phyloP scores from a whole-genome alignment of 2,888 invertebrate genomes.

The Periphyllus acericola region DNA sequence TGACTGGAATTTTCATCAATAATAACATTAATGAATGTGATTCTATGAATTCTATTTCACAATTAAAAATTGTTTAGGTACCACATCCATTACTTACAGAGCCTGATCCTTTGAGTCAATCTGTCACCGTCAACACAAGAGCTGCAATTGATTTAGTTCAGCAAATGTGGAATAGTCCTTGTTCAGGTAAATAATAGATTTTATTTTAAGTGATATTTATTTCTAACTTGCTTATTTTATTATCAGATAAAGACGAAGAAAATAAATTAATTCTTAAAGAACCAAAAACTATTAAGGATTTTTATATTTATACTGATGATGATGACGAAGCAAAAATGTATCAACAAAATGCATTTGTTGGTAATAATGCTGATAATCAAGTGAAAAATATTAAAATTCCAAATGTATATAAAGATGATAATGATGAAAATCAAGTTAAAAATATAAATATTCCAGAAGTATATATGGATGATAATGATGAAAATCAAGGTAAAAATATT shows the following conservation, averaged over 20 bases:
- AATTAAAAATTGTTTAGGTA: slow-evolving; percentile 3
- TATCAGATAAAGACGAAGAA: slow-evolving; percentile 9
- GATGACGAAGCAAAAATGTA: background rate
- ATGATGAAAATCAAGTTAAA: background rate
- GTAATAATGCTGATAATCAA: background rate
- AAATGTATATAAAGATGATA: background rate
- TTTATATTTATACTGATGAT: slow-evolving; percentile 49
- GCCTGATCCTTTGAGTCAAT: slow-evolving; percentile 45
- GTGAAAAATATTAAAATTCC: background rate
- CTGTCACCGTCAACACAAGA: slow-evolving; percentile 75
- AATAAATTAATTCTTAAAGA: background rate
- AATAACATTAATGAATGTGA: too few relatives aligned
- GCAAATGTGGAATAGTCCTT: slow-evolving; percentile 70
- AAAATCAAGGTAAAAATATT: background rate
- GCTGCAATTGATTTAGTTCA: slow-evolving; percentile 76
- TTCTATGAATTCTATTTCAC: too few relatives aligned
- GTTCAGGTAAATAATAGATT: slow-evolving; percentile 32
- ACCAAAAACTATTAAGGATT: background rate
- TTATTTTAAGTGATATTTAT: background rate
- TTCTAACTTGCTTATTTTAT: background rate
- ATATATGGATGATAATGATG: background rate
- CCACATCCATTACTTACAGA: background rate
- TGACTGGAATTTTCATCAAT: too few relatives aligned
- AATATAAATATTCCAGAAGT: background rate
- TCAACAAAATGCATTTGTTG: slow-evolving; percentile 10